Percentiles rank a stretch among this genome's conserved stretches.
Evolutionary conservation across 2,113 vertebrate species (phyloP).

Genomic region (Anguilla rostrata): DNA sequence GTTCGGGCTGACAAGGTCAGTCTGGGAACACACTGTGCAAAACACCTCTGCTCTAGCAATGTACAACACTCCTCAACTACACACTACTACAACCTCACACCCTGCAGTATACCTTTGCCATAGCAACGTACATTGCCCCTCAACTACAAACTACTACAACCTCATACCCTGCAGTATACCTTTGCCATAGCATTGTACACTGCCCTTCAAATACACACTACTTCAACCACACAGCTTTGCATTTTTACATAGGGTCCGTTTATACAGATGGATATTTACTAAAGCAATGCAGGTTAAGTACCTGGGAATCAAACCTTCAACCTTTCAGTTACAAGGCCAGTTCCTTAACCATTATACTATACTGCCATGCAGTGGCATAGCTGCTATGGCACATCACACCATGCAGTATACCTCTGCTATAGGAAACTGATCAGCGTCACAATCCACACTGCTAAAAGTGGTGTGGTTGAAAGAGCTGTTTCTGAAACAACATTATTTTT

Average conservation of each 20-base stretch:
- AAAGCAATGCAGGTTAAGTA: too few relatives aligned
- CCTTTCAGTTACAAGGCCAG: too few relatives aligned
- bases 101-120: neutral
- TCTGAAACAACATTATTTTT: neutral
- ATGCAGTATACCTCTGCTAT: neutral
- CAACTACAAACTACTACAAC: neutral
- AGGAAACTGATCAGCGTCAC: neutral
- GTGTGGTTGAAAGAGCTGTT: too few relatives aligned
- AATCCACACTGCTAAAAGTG: too few relatives aligned
- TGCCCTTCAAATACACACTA: neutral
- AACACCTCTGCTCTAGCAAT: neutral
- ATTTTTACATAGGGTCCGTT: too few relatives aligned
- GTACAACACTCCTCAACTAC: neutral
- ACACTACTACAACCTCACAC: neutral
- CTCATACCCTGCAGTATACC: neutral
- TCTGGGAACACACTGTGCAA: neutral
- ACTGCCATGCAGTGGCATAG: too few relatives aligned
- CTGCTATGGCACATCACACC: neutral
- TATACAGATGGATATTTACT: too few relatives aligned
- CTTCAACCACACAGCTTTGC: neutral
- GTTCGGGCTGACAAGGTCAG: slow-evolving; percentile 76
- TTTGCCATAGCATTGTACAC: neutral
- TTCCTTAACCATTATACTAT: too few relatives aligned
- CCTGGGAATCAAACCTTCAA: too few relatives aligned
- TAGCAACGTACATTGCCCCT: neutral